These are phyloP conservation scores for Lamprologus lemairii DNA, from an alignment of 2,113 vertebrate species.

Conservation along the genomic window DNA sequence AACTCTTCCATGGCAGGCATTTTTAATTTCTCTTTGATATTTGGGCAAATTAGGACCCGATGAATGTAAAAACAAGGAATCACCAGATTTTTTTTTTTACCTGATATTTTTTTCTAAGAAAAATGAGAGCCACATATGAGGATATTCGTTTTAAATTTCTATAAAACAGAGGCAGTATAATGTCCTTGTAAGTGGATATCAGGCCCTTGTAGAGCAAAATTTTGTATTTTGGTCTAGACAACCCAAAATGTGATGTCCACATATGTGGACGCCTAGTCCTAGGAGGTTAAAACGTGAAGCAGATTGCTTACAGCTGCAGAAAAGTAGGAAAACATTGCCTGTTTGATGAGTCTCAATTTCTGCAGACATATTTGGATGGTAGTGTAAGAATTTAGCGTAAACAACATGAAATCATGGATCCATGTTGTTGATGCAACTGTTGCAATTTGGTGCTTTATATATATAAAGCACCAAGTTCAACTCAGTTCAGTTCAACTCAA, in stretches of 20 bases:
- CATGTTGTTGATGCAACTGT: not conserved
- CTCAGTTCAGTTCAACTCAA: not conserved
- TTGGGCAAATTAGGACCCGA: not conserved
- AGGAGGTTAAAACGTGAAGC: not conserved
- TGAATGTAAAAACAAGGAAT: not conserved
- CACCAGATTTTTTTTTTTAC: not conserved
- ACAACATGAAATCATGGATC: not conserved
- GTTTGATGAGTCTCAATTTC: not conserved
- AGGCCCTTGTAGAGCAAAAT: not conserved
- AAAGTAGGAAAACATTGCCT: not conserved
- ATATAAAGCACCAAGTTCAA: not conserved
- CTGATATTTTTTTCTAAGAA: not conserved
- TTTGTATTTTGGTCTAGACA: not conserved
- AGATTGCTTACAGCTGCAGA: not conserved
- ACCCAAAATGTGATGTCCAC: not conserved
- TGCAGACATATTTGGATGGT: not conserved
- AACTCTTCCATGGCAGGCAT: not conserved
- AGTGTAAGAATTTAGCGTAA: not conserved
- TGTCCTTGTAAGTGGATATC: not conserved
- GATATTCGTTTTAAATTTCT: not conserved
- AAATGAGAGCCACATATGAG: not conserved
- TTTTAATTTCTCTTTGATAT: not conserved
- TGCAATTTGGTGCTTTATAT: not conserved
- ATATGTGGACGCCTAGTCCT: not conserved
- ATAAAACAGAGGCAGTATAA: not conserved